These are phyloP conservation scores for Scyliorhinus canicula DNA, from an alignment of 2,797 vertebrate species.

Conservation along the genomic window DNA sequence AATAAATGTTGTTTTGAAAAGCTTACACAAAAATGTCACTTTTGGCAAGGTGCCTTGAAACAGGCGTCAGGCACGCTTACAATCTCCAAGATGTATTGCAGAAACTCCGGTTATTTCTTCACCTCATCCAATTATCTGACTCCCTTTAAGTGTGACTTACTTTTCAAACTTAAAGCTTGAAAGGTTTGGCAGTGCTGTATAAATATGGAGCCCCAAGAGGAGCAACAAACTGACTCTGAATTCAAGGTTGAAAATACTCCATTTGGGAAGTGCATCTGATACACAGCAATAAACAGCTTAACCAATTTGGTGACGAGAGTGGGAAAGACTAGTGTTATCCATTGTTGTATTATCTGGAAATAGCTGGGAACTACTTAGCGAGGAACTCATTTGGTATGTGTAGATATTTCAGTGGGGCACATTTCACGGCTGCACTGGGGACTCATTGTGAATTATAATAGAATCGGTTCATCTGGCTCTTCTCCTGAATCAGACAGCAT, in stretches of 20 bases:
- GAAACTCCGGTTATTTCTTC: neutral
- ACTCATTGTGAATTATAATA: no score
- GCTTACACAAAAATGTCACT: neutral
- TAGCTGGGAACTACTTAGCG: no score
- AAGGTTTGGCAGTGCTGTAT: neutral
- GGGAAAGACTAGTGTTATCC: neutral
- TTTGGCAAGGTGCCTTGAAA: neutral
- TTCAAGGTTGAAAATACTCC: neutral
- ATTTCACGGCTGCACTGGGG: no score
- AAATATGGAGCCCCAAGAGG: neutral
- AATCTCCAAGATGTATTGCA: neutral
- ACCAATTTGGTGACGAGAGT: neutral
- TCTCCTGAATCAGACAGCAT: no score
- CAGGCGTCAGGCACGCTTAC: neutral
- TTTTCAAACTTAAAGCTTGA: neutral
- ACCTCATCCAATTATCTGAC: neutral
- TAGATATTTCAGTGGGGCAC: no score
- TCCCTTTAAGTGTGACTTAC: neutral
- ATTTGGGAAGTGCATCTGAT: neutral
- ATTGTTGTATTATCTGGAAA: no score
- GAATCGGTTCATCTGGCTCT: no score
- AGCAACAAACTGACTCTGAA: neutral
- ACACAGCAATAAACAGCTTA: neutral
- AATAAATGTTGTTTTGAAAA: neutral
- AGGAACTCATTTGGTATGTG: no score